These are phyloP conservation scores for Potamarius usumacintae DNA, from an alignment of 2,113 vertebrate genomes.

Conservation along the genomic window DNA sequence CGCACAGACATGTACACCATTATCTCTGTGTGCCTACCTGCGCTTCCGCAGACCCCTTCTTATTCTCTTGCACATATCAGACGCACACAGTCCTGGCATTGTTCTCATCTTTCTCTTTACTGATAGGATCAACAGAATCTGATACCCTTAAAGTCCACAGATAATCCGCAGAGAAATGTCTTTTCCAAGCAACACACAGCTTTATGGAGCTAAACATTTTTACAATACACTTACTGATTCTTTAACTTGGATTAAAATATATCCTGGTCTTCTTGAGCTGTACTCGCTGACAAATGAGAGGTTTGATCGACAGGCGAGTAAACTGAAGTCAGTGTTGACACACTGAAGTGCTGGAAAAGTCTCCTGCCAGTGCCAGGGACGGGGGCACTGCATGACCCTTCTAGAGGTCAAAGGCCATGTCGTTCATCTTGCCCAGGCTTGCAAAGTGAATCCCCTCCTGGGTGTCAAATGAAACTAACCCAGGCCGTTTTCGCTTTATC, in stretches of 20 bases:
- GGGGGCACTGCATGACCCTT: not conserved
- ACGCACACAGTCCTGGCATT: slow-evolving; percentile 66
- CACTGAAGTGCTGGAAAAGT: slow-evolving; percentile 1
- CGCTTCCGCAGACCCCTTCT: not conserved
- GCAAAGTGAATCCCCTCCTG: slow-evolving; percentile 5
- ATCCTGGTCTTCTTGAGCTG: not conserved
- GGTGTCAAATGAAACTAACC: slow-evolving; percentile 8
- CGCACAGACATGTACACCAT: slow-evolving; percentile 63
- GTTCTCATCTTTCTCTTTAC: slow-evolving; percentile 59
- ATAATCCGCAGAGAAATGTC: slow-evolving; percentile 59
- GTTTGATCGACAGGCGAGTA: not conserved
- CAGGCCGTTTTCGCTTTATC: slow-evolving; percentile 28
- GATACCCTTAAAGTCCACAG: slow-evolving; percentile 51
- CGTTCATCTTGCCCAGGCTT: slow-evolving; percentile 15
- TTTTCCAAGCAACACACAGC: not conserved
- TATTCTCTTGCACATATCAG: slow-evolving; percentile 55
- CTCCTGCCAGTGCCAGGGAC: not conserved
- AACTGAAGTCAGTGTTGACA: slow-evolving; percentile 55
- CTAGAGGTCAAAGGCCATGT: slow-evolving; percentile 33
- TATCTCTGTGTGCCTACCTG: slow-evolving; percentile 58
- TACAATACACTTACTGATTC: not conserved
- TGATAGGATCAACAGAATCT: slow-evolving; percentile 64
- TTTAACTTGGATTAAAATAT: not conserved
- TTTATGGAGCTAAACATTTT: slow-evolving; percentile 7
- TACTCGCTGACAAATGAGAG: not conserved